A percentile compares a stretch with the other conserved stretches of the same genome.
These are phyloP conservation scores for Aphelinus certus DNA, from an alignment of 1,140 invertebrate genomes.

Conservation along the genomic window DNA sequence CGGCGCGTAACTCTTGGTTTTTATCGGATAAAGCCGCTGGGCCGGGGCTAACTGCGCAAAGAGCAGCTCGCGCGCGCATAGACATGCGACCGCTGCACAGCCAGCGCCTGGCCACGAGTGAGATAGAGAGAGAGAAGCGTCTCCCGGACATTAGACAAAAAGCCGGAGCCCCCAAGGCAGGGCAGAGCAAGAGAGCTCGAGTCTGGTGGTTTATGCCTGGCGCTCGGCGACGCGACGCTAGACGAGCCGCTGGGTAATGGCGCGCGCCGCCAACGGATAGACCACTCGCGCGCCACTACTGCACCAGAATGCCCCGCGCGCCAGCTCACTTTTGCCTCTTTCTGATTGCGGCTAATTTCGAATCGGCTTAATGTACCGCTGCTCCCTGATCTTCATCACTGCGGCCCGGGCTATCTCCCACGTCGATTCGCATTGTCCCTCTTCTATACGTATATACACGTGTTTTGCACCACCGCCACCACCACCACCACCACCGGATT, in stretches of 20 bases:
- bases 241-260: conserved; percentile 28
- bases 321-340: background rate
- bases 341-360: conserved; percentile 36
- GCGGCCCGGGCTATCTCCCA: conserved; percentile 2
- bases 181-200: conserved; percentile 6
- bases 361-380: conserved; percentile 40
- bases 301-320: no score
- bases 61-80: background rate
- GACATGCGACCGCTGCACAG: no score
- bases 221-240: background rate
- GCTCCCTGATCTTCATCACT: conserved; percentile 31
- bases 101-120: background rate
- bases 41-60: background rate
- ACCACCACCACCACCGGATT: background rate
- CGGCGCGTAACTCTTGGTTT: conserved; percentile 24
- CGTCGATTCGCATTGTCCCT: conserved; percentile 32
- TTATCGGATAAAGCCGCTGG: conserved; percentile 8
- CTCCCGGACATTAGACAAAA: conserved; percentile 27
- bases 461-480: no score
- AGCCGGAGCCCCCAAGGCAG: background rate
- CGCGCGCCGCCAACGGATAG: conserved; percentile 28
- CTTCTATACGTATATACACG: no score
- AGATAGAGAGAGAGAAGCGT: background rate
- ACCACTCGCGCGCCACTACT: conserved; percentile 19
- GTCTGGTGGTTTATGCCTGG: conserved; percentile 14